Percentiles rank a stretch among this genome's conserved stretches.
phyloP scores from a whole-genome alignment of 1,140 invertebrate species.

The Solenopsis fugax region DNA sequence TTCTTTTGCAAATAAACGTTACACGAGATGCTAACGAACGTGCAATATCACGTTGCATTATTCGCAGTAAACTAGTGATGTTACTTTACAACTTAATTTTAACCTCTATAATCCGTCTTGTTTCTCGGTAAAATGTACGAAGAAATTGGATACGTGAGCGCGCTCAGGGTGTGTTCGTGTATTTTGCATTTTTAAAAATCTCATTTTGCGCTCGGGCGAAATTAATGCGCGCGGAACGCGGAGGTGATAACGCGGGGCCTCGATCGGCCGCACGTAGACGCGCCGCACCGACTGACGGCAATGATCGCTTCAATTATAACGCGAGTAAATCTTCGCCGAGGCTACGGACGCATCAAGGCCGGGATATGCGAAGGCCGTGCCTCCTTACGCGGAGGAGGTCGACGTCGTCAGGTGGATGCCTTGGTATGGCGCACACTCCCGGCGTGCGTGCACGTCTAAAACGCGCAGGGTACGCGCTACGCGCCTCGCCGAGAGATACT shows the following conservation, averaged over 20 bases:
- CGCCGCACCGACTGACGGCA: slow-evolving; percentile 14
- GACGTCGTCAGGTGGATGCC: slow-evolving; percentile 56
- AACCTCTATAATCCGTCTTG: slow-evolving; percentile 21
- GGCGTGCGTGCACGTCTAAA: slow-evolving; percentile 41
- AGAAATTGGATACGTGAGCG: slow-evolving; percentile 39
- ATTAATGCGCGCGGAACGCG: slow-evolving; percentile 16
- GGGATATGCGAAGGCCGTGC: slow-evolving; percentile 14
- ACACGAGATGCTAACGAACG: not conserved
- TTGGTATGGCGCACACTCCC: not conserved
- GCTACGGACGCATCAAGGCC: slow-evolving; percentile 26
- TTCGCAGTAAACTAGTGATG: not conserved
- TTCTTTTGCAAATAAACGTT: slow-evolving; percentile 8
- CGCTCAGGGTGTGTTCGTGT: not conserved
- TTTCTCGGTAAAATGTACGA: not conserved
- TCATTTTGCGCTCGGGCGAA: slow-evolving; percentile 3
- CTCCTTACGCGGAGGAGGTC: slow-evolving; percentile 22
- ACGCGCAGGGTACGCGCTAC: slow-evolving; percentile 58
- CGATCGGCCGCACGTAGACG: not conserved
- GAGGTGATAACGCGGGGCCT: slow-evolving; percentile 1
- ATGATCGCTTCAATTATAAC: slow-evolving; percentile 58
- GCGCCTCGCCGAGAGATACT: slow-evolving; percentile 32
- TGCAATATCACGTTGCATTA: slow-evolving; percentile 9
- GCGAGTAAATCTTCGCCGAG: slow-evolving; percentile 30
- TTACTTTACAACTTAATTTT: slow-evolving; percentile 24
- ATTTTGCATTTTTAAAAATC: slow-evolving; percentile 44